phyloP scores from a whole-genome alignment of 2,113 vertebrate genomes.

The Burhinus bistriatus region DNA sequence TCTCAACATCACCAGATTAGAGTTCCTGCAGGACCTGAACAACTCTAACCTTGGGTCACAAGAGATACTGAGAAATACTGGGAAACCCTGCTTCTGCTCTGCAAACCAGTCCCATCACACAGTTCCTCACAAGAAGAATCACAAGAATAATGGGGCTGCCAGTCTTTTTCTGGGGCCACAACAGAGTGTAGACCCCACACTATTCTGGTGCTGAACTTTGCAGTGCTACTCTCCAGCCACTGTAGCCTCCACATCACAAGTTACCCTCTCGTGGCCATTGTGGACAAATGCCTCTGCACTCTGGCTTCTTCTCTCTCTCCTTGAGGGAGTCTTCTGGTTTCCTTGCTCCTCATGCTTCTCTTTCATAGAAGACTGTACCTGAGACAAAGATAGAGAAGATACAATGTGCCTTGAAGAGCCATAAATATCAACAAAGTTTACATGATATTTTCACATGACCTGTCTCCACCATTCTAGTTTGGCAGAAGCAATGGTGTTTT shows the following conservation, averaged over 20 bases:
- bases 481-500: neutral
- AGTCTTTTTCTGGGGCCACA: neutral
- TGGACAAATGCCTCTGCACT: neutral
- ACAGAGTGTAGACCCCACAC: neutral
- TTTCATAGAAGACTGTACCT: neutral
- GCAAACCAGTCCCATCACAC: neutral
- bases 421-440: too few relatives aligned
- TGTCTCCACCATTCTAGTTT: neutral
- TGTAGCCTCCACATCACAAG: neutral
- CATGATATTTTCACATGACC: too few relatives aligned
- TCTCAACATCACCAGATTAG: neutral
- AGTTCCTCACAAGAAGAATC: neutral
- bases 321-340: neutral
- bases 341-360: neutral
- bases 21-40: neutral
- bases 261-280: neutral
- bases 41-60: neutral
- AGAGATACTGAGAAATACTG: neutral
- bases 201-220: neutral
- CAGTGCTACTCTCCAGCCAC: neutral
- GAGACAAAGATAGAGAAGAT: neutral
- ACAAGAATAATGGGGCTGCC: neutral
- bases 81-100: neutral
- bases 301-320: neutral
- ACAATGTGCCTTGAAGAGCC: neutral